Conservation (phyloP, 2,797 vertebrate species). For the Pipistrellus pygmaeus region DNA sequence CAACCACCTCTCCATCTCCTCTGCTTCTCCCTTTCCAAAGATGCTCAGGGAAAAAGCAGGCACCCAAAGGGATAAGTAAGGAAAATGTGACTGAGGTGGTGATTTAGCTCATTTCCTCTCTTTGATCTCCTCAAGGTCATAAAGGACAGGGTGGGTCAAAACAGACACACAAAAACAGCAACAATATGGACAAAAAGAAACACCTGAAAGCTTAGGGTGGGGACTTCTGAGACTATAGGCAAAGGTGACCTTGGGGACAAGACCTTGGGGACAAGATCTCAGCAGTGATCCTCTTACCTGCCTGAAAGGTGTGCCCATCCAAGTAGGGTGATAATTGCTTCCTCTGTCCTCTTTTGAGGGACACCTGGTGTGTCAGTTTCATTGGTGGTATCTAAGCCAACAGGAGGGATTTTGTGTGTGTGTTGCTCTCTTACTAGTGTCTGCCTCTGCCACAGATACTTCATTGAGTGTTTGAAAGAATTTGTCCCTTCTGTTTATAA, state of each 20-base stretch:
- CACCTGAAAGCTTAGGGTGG: neutral
- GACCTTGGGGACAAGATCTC: no score
- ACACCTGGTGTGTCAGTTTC: slow-evolving; percentile 58
- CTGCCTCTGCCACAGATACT: neutral
- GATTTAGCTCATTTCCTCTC: neutral
- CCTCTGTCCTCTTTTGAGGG: slow-evolving; percentile 27
- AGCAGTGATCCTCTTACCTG: neutral
- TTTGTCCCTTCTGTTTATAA: neutral
- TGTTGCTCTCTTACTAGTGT: slow-evolving; percentile 21
- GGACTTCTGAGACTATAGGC: neutral
- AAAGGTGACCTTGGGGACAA: neutral
- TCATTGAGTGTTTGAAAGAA: slow-evolving; percentile 56
- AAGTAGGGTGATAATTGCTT: slow-evolving; percentile 68
- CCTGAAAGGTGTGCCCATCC: neutral
- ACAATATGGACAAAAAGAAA: neutral
- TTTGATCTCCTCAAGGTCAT: neutral
- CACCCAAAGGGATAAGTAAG: neutral
- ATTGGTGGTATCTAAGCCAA: neutral
- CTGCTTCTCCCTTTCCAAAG: neutral
- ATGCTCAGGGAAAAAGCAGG: neutral
- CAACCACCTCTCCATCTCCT: neutral
- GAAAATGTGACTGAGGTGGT: neutral
- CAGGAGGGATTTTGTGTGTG: neutral
- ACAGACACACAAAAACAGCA: neutral
- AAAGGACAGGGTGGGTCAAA: neutral